phyloP scores from a whole-genome alignment of 2,888 invertebrate genomes.

The Mesodorylaimus sp. region DNA sequence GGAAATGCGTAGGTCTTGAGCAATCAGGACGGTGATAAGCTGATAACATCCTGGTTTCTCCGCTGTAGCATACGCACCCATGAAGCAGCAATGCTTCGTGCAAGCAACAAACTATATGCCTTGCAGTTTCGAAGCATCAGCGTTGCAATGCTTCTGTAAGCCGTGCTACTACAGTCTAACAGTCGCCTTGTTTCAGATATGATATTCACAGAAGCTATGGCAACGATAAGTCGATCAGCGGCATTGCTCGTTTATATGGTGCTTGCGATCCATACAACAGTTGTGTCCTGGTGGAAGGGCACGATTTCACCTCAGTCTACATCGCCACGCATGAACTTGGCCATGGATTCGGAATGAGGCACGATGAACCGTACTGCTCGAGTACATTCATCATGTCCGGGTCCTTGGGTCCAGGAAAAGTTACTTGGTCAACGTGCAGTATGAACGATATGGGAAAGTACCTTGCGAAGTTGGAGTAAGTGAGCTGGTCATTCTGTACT shows the following conservation, averaged over 20 bases:
- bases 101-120: no score
- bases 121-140: no score
- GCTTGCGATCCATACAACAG: constrained; percentile 29
- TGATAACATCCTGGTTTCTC: neutral
- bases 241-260: constrained; percentile 28
- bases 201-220: neutral
- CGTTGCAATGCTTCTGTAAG: no score
- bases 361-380: constrained; percentile 29
- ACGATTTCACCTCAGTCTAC: constrained; percentile 29
- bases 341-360: constrained; percentile 28
- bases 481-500: no score
- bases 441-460: neutral
- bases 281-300: constrained; percentile 22
- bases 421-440: constrained; percentile 15
- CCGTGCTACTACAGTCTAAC: no score
- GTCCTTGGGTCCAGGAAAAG: constrained; percentile 28
- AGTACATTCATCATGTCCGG: constrained; percentile 27
- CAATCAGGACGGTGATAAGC: neutral
- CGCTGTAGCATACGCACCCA: neutral
- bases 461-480: constrained; percentile 21
- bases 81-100: neutral
- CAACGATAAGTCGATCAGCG: constrained; percentile 11
- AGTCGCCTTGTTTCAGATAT: neutral
- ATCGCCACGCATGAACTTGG: constrained; percentile 14
- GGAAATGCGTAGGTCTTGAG: neutral